phyloP scores from a whole-genome alignment of 2,113 vertebrate species.

The Hymenochirus boettgeri region DNA sequence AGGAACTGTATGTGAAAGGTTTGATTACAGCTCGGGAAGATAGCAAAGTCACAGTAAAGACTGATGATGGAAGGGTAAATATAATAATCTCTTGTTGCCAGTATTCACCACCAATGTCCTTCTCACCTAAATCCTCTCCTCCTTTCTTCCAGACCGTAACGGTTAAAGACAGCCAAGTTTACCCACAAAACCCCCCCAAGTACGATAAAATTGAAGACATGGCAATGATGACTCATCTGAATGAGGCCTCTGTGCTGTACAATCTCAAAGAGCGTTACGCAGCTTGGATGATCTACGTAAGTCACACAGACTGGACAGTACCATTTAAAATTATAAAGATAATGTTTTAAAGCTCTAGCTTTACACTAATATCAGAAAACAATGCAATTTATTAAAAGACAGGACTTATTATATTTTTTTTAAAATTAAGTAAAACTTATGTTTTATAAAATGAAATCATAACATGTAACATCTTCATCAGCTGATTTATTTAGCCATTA shows the following conservation, averaged over 20 bases:
- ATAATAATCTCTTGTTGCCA: not conserved
- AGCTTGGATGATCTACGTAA: constrained; percentile 74
- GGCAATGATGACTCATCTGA: constrained; percentile 46
- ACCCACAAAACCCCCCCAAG: constrained; percentile 66
- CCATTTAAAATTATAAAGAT: too few relatives aligned
- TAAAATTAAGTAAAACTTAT: too few relatives aligned
- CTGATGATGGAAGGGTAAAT: constrained; percentile 65
- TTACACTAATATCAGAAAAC: too few relatives aligned
- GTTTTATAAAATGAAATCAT: too few relatives aligned
- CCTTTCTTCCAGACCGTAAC: constrained; percentile 64
- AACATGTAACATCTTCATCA: too few relatives aligned
- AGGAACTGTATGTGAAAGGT: constrained; percentile 81
- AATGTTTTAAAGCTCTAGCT: not conserved
- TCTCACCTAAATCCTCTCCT: not conserved
- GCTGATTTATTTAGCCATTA: too few relatives aligned
- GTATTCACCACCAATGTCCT: fast-evolving
- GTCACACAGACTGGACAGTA: constrained; percentile 8
- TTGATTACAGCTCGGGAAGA: constrained; percentile 69
- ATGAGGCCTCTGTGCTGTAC: constrained; percentile 60
- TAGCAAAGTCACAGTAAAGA: constrained; percentile 80
- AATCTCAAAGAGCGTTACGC: constrained; percentile 73
- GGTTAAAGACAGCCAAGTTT: constrained; percentile 72
- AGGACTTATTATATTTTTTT: too few relatives aligned
- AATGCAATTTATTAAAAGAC: too few relatives aligned
- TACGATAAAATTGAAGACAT: constrained; percentile 48